Conservation (phyloP, 2,888 invertebrate genomes). For the Tigriopus californicus region DNA sequence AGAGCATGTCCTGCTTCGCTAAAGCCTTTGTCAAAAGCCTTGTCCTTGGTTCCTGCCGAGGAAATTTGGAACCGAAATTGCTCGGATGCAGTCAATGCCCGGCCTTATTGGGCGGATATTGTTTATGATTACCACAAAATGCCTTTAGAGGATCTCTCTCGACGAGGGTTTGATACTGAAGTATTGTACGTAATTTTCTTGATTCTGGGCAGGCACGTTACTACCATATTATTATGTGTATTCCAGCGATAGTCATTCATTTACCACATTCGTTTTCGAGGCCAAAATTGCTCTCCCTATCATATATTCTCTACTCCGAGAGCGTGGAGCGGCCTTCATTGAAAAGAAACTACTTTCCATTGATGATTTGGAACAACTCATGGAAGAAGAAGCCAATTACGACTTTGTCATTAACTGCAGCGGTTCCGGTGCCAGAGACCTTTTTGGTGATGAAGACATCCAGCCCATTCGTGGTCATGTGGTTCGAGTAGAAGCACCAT, state of each 20-base stretch:
- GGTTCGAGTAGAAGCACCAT: slow-evolving; percentile 31
- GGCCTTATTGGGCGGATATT: background rate
- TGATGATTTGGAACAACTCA: background rate
- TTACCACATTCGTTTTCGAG: background rate
- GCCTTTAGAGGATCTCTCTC: background rate
- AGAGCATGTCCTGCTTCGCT: too few relatives aligned
- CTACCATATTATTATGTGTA: background rate
- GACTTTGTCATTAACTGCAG: slow-evolving; percentile 61
- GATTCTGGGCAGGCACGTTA: background rate
- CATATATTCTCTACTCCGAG: background rate
- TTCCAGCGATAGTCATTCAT: background rate
- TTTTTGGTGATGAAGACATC: slow-evolving; percentile 42
- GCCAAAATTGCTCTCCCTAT: background rate
- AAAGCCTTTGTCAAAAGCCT: too few relatives aligned
- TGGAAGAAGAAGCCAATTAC: slow-evolving; percentile 24
- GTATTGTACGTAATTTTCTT: background rate
- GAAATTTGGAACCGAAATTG: too few relatives aligned
- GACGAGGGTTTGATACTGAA: too few relatives aligned
- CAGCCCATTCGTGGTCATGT: slow-evolving; percentile 57
- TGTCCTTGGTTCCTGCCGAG: too few relatives aligned
- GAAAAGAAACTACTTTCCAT: background rate
- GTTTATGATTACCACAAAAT: background rate
- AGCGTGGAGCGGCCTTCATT: background rate
- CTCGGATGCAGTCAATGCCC: too few relatives aligned
- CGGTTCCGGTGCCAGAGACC: slow-evolving; percentile 44